phyloP scores from a whole-genome alignment of 2,888 invertebrate species.

The Cephus rjabovi region DNA sequence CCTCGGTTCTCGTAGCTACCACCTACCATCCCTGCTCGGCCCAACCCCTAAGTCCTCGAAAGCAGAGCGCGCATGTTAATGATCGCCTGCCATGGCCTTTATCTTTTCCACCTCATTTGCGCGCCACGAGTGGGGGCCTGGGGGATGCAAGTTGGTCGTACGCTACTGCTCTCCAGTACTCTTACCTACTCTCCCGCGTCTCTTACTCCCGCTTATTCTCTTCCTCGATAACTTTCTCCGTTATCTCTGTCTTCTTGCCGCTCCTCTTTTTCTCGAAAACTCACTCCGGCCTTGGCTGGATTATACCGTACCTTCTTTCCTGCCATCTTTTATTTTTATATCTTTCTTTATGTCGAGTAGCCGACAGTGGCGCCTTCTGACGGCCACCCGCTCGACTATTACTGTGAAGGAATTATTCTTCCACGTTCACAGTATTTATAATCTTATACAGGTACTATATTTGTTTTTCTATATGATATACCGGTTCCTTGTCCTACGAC shows the following conservation, averaged over 20 bases:
- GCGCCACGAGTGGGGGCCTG: slow-evolving; percentile 54
- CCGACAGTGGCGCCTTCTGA: not conserved
- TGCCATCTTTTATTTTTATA: not conserved
- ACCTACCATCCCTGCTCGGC: slow-evolving; percentile 8
- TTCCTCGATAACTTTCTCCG: not conserved
- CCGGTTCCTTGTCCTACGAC: not conserved
- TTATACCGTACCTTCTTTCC: not conserved
- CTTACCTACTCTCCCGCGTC: not conserved
- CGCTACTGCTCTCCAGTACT: slow-evolving; percentile 20
- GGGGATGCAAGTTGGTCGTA: slow-evolving; percentile 31
- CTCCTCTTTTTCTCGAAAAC: not conserved
- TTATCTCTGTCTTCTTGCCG: not conserved
- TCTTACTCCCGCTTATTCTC: not conserved
- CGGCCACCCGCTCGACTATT: not conserved
- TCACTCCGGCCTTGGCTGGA: not conserved
- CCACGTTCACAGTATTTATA: not conserved
- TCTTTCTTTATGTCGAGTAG: not conserved
- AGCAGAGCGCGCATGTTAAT: slow-evolving; percentile 64
- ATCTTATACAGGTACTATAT: not conserved
- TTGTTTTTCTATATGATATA: not conserved
- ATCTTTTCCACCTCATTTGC: slow-evolving; percentile 68
- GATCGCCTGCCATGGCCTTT: slow-evolving; percentile 63
- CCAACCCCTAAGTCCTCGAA: slow-evolving; percentile 47
- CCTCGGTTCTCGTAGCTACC: slow-evolving; percentile 36
- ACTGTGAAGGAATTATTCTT: not conserved